Evolutionary conservation across 2,888 invertebrate species (phyloP), one percentile per base, ranked within the genome.

Genomic region (Euplexia lucipara): DNA sequence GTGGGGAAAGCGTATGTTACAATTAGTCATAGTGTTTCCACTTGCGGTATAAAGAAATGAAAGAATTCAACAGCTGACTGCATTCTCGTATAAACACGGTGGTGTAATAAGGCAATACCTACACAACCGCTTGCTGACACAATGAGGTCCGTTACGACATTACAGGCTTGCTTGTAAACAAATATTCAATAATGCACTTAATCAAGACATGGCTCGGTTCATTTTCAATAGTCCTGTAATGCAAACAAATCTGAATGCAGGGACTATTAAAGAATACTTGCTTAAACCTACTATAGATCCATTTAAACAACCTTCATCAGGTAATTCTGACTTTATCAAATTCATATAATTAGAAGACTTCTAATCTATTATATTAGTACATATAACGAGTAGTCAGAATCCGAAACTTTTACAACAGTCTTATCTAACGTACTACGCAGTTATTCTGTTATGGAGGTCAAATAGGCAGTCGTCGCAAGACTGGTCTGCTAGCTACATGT

Each of bases 91-190:
- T 69, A 67, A 71, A 70, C 54, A 63, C 14, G 42, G 45, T 79
- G 71, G 69, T 69, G 75, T 75, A 79, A 79, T 45, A 62, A 57
- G 65, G 58, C 51, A 68, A 54, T 70, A 60, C 51, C 65, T 65
- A 64, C 58, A 63, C 76, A 62, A 64, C 70, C 48, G 26, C 70
- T 78, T 53, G 70, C 63, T 70, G 78, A 73, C 66, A 82, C 81
- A 82, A 81, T 69, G 76, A 74, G 70, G 73, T 76, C 62, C 22
- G 60, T 79, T 79, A 81, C 78, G 68, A 78, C 67, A 76, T 54
- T 30, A 58, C 66, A 49, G 45, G 47, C 49, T 16, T 51, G 69
- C 53, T 74, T 70, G 67, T 81, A 72, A 82, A 80, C 72, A 72
- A 78, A 80, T 69, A 69, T 74, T 56, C 49, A 77, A 77, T 72